These are phyloP conservation scores for Andrena dorsata DNA, from an alignment of 2,888 invertebrate species.

Conservation along the genomic window DNA sequence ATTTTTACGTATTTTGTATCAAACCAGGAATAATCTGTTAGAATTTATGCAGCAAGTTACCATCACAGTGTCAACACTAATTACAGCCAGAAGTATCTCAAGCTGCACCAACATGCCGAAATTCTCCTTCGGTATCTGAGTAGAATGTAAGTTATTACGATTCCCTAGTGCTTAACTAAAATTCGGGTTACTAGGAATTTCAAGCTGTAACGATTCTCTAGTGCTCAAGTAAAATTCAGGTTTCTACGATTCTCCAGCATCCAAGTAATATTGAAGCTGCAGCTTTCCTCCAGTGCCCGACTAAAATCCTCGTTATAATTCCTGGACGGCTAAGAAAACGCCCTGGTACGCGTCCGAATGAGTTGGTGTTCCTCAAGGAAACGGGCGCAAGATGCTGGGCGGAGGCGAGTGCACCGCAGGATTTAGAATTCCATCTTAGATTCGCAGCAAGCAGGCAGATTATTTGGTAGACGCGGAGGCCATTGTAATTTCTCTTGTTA, in stretches of 20 bases:
- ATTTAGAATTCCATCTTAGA: constrained; percentile 13
- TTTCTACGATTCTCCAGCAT: background rate
- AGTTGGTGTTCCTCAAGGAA: background rate
- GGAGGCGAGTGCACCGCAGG: background rate
- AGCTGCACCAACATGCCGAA: background rate
- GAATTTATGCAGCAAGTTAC: background rate
- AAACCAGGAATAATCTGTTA: background rate
- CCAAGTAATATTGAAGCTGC: background rate
- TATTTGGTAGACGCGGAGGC: constrained; percentile 17
- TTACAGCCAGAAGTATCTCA: background rate
- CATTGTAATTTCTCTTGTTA: constrained; percentile 27
- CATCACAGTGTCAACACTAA: background rate
- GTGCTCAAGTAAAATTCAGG: background rate
- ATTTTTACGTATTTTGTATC: background rate
- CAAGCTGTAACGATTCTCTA: background rate
- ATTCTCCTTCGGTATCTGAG: background rate
- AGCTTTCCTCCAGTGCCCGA: no score
- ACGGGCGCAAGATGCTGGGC: background rate
- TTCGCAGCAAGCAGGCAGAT: constrained; percentile 9
- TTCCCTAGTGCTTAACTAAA: background rate
- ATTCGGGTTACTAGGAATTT: background rate
- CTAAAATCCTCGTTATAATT: background rate
- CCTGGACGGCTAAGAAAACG: background rate
- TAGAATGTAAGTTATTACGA: background rate
- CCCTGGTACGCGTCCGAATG: background rate